phyloP scores from a whole-genome alignment of 2,113 vertebrate genomes.

The Cephalopholis sonnerati region DNA sequence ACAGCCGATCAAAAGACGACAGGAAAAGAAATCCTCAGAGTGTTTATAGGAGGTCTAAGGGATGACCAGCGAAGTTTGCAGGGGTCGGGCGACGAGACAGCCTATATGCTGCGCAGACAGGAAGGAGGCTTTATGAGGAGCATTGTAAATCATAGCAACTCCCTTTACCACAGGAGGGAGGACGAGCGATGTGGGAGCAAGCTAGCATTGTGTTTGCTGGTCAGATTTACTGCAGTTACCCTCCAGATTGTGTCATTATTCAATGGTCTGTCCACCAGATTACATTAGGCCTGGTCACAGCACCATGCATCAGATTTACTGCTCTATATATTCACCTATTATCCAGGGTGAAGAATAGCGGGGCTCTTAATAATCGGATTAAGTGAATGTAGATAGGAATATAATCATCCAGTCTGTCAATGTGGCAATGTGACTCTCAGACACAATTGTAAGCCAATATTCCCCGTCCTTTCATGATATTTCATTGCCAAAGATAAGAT shows the following conservation, averaged over 20 bases:
- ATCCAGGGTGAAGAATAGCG: constrained; percentile 59
- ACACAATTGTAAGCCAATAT: constrained; percentile 29
- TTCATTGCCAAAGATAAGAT: background rate
- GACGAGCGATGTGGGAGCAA: constrained; percentile 46
- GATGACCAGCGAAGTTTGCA: constrained; percentile 32
- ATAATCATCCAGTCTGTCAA: constrained; percentile 49
- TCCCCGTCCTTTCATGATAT: constrained; percentile 9
- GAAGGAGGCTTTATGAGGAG: constrained; percentile 61
- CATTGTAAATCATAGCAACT: constrained; percentile 71
- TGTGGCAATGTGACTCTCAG: constrained; percentile 32
- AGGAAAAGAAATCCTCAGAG: constrained; percentile 30
- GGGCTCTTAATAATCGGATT: constrained; percentile 58
- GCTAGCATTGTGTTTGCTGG: constrained; percentile 50
- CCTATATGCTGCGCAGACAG: constrained; percentile 50
- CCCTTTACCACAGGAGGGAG: constrained; percentile 53
- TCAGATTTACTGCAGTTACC: constrained; percentile 61
- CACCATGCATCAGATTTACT: constrained; percentile 74
- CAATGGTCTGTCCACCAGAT: constrained; percentile 74
- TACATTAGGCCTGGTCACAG: constrained; percentile 71
- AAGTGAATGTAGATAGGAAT: constrained; percentile 50
- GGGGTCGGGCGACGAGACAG: constrained; percentile 44
- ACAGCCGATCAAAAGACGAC: constrained; percentile 57
- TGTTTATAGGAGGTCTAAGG: constrained; percentile 62
- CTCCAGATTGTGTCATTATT: constrained; percentile 78
- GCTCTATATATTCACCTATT: constrained; percentile 61